Percentiles rank a stretch among this genome's conserved stretches.
These are phyloP conservation scores for Cyrtonyx montezumae DNA, from an alignment of 2,113 vertebrate genomes.

Conservation along the genomic window DNA sequence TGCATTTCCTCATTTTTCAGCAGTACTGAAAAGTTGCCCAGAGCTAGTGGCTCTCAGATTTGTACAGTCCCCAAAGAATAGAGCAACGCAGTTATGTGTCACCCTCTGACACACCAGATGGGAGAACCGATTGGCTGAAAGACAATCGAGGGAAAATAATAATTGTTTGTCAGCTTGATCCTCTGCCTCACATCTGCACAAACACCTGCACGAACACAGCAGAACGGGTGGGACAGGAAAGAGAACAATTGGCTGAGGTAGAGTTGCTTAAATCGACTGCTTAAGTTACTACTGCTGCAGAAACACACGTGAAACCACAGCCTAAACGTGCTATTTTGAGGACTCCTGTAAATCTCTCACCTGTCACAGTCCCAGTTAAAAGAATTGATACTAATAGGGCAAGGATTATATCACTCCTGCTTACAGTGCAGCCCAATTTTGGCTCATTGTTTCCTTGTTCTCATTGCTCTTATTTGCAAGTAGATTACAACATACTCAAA, in stretches of 20 bases:
- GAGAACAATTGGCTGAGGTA: constrained; percentile 60
- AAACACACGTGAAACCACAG: neutral
- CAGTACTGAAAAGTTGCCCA: neutral
- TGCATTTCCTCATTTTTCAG: neutral
- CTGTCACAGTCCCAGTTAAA: constrained; percentile 57
- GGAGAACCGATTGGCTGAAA: constrained; percentile 23
- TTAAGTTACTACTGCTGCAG: neutral
- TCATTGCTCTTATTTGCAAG: neutral
- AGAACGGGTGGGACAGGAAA: constrained; percentile 58
- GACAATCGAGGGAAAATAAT: constrained; percentile 24
- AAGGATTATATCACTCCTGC: constrained; percentile 19
- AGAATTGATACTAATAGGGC: constrained; percentile 25
- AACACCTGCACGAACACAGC: constrained; percentile 46
- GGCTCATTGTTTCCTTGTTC: constrained; percentile 23
- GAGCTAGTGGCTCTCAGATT: neutral
- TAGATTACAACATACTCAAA: neutral
- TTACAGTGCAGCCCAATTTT: neutral
- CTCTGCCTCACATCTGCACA: constrained; percentile 43
- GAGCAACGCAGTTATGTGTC: neutral
- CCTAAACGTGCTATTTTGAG: constrained; percentile 42
- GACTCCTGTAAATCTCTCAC: constrained; percentile 40
- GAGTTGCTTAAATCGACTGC: constrained; percentile 16
- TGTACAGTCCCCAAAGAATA: neutral
- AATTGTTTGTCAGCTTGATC: constrained; percentile 15
- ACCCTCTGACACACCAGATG: neutral